Base-by-base conservation (phyloP, 2,113 vertebrate species). In the Psophia crepitans region DNA sequence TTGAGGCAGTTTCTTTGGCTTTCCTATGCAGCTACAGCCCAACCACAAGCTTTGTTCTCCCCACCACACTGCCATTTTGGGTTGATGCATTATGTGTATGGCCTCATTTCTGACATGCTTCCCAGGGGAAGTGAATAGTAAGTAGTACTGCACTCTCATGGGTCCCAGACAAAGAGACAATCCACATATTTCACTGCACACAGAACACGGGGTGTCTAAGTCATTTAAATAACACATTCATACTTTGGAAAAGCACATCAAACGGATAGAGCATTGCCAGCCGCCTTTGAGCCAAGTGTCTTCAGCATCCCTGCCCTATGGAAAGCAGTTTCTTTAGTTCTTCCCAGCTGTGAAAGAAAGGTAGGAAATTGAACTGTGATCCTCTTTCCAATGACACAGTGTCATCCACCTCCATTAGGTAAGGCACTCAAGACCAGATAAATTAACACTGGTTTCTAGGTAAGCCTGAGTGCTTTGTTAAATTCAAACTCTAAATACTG, bases 41-140 rank as follows among this genome's bases (percentile, higher is more conserved):
- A 30, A 85, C 76, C 23, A 49, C 46, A 85, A 66, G 22, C 5
- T 73, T 43, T 46, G 26, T 64, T 71, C 49, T 68, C n/a, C 28
- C 21, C 16, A 64, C 6, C 8, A 15, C 49, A 21, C 12, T 87
- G 35, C 5, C 9, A 39, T 56, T 86, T 73, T 44, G n/a, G 26
- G 43, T n/a, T 28, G 46, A 24, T 51, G 28, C 7, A 9, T 53
- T 43, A 23, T 21, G 14, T 10, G 2, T 19, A 32, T 11, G 14
- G 23, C 30, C 39, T 71, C 12, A 18, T 71, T 79, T 87, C 54
- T 56, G 39, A 56, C 22, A 21, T 44, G 32, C 11, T 94, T 71
- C 9, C 19, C 0, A 0, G 13, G 9, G 63, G 26, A 75, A 65
- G 12, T 21, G 3, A 63, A 48, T 14, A 9, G 4, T 23, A 56